phyloP scores from a whole-genome alignment of 2,113 vertebrate genomes.

The Brienomyrus longianalis region DNA sequence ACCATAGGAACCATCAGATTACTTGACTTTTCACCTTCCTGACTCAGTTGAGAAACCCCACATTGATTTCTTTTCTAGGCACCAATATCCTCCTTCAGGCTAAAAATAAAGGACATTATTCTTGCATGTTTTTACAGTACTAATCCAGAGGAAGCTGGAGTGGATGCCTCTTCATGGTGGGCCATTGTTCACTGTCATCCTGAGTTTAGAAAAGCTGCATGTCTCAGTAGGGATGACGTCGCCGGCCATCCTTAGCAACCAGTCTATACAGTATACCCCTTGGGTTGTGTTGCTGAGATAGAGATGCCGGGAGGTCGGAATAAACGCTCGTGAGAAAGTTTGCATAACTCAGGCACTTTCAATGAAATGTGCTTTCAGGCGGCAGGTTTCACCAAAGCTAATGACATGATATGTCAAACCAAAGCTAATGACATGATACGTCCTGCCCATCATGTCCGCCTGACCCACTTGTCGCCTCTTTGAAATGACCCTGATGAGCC shows the following conservation, averaged over 20 bases:
- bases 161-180: slow-evolving; percentile 39
- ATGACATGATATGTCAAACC: neutral
- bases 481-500: neutral
- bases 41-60: slow-evolving; percentile 24
- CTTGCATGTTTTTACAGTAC: slow-evolving; percentile 10
- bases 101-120: slow-evolving; percentile 52
- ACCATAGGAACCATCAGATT: neutral
- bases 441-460: neutral
- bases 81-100: slow-evolving; percentile 37
- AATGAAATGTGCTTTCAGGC: neutral
- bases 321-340: slow-evolving; percentile 7
- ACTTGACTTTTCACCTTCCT: neutral
- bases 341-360: neutral
- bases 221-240: slow-evolving; percentile 47
- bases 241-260: slow-evolving; percentile 14
- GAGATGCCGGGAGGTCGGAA: neutral
- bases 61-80: slow-evolving; percentile 41
- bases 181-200: slow-evolving; percentile 51
- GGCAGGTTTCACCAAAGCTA: neutral
- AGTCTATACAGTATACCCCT: neutral
- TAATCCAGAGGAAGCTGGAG: slow-evolving; percentile 51
- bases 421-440: neutral
- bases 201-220: slow-evolving; percentile 21
- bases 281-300: neutral
- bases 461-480: neutral